Evolutionary conservation across 2,888 invertebrate species (phyloP).

Genomic region (Trissolcus brochymenae): DNA sequence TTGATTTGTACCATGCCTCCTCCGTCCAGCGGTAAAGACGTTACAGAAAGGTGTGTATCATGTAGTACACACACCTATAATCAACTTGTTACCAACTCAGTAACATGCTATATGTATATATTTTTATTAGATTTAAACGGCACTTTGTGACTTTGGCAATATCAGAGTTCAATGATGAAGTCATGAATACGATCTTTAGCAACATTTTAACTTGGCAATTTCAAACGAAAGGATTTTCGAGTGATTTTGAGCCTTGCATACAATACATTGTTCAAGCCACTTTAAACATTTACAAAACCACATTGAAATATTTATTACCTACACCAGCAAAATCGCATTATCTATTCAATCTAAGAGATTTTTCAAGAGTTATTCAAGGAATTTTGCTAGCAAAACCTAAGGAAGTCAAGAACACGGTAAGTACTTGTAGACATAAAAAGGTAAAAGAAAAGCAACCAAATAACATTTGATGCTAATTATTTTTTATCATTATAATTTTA

Average conservation of each 20-base stretch:
- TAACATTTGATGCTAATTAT: neutral
- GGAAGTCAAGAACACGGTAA: conserved; percentile 85
- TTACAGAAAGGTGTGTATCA: conserved; percentile 80
- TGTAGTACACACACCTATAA: no score
- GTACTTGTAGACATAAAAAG: neutral
- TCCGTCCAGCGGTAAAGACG: conserved; percentile 88
- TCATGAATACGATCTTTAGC: conserved; percentile 89
- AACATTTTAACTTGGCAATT: conserved; percentile 96
- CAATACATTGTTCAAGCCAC: conserved; percentile 91
- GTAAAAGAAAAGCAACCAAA: neutral
- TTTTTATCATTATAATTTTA: conserved; percentile 66
- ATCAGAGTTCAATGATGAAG: conserved; percentile 91
- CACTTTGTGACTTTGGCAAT: conserved; percentile 92
- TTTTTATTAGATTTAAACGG: conserved; percentile 72
- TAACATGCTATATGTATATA: no score
- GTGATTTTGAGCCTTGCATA: conserved; percentile 91
- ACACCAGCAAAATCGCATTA: conserved; percentile 97
- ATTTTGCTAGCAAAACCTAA: conserved; percentile 93
- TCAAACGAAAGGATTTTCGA: conserved; percentile 91
- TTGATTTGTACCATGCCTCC: conserved; percentile 93
- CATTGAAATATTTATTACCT: conserved; percentile 87
- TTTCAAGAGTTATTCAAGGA: conserved; percentile 94
- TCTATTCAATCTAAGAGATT: conserved; percentile 95
- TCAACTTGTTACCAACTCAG: no score
- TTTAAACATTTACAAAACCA: conserved; percentile 89